Conservation (phyloP, 2,113 vertebrate genomes). For the Synodontis membranacea region DNA sequence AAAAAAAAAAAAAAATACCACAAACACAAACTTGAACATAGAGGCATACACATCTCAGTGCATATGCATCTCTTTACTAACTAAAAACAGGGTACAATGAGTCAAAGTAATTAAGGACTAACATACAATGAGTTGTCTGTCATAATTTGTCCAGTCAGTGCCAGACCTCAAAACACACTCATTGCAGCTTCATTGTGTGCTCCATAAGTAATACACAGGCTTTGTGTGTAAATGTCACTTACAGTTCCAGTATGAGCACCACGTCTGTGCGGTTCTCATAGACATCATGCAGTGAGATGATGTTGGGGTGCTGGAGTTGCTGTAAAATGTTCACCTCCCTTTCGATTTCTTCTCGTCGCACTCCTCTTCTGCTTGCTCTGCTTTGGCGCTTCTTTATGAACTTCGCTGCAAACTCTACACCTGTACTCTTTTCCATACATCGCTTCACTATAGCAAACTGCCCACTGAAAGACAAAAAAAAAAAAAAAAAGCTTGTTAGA, state of each 20-base stretch:
- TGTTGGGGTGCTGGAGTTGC: slow-evolving; percentile 85
- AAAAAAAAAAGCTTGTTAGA: slow-evolving; percentile 6
- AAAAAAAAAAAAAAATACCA: slow-evolving; percentile 50
- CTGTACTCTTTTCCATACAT: slow-evolving; percentile 82
- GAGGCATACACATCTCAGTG: slow-evolving; percentile 37
- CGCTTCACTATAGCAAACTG: slow-evolving; percentile 96
- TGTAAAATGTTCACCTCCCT: slow-evolving; percentile 91
- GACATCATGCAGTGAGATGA: slow-evolving; percentile 86
- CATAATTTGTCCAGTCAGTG: background rate
- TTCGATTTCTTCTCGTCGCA: slow-evolving; percentile 87
- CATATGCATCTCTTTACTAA: background rate
- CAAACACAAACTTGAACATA: background rate
- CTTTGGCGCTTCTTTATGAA: slow-evolving; percentile 95
- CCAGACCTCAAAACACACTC: background rate
- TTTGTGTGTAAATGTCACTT: slow-evolving; percentile 68
- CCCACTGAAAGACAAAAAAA: slow-evolving; percentile 74
- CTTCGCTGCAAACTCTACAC: slow-evolving; percentile 85
- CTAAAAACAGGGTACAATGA: background rate
- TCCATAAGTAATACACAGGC: background rate
- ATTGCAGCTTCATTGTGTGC: background rate
- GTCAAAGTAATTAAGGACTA: background rate
- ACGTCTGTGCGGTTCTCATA: slow-evolving; percentile 94
- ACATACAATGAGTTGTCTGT: background rate
- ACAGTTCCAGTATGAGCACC: slow-evolving; percentile 96
- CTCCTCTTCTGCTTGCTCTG: slow-evolving; percentile 84